Percentiles rank a stretch among this genome's conserved stretches.
These are phyloP conservation scores for Prionailurus viverrinus DNA, from an alignment of 2,113 vertebrate species.

Conservation along the genomic window DNA sequence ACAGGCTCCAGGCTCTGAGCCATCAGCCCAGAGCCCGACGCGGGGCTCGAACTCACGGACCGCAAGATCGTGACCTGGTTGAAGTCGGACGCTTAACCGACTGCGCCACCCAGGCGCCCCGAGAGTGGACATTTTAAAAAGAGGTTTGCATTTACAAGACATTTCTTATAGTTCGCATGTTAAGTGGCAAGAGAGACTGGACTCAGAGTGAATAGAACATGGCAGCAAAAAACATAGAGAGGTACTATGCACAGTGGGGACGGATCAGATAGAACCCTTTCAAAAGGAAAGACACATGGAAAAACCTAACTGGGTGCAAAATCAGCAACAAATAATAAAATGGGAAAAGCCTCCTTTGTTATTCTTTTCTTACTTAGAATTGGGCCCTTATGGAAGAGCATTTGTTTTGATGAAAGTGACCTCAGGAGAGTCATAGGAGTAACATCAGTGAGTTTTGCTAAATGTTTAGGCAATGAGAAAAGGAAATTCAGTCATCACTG, in stretches of 20 bases:
- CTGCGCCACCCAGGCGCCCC: too few species aligned
- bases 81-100: too few species aligned
- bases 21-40: too few species aligned
- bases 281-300: background rate
- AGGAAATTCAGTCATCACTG: background rate
- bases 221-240: background rate
- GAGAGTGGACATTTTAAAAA: background rate
- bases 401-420: conserved; percentile 52
- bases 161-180: background rate
- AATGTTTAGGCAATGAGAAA: conserved; percentile 33
- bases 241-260: too few species aligned
- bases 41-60: too few species aligned
- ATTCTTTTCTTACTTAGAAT: background rate
- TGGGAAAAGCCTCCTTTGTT: background rate
- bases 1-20: too few species aligned
- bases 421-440: background rate
- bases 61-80: too few species aligned
- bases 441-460: conserved; percentile 39
- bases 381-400: background rate
- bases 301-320: background rate
- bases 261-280: background rate
- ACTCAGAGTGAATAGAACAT: background rate
- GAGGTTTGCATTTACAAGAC: background rate
- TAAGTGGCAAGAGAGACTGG: background rate
- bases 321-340: background rate